Base-by-base conservation (phyloP, 2,113 vertebrate genomes). In the Bubo scandiacus region DNA sequence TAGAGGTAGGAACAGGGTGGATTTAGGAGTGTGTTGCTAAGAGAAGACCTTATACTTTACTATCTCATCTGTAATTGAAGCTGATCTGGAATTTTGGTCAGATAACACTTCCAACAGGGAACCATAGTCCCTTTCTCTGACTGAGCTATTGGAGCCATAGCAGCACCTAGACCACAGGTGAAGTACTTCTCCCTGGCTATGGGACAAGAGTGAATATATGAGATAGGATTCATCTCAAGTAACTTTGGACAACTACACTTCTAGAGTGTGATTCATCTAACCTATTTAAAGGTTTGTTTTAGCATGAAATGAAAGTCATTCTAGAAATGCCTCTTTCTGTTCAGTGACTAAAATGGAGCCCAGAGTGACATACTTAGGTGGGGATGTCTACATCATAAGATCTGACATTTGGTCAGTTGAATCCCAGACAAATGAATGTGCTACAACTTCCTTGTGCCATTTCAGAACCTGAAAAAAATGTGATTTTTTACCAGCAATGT, bases 1-100 rank as follows among this genome's bases (percentile, higher is more conserved):
- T 2, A 34, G 6, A 23, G 6, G 15, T 9, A 85, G 51, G n/a
- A 73, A n/a, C 0, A 6, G 5, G n/a, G 32, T 30, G 7, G 19
- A 18, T 88, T 87, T 77, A 42, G 27, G 36, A 79, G 32, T 20
- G 32, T 55, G 83, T 90, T 77, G 11, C 32, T 49, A 62, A 55
- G 32, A 90, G 47, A 47, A 61, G 13, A 62, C 58, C 47, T 68
- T 61, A 30, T 65, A 51, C 25, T 87, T 85, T 36, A 63, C 22
- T 34, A 16, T 78, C 80, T 95, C 47, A 81, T 66, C 52, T 71
- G 30, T 68, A 78, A 75, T 47, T 81, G 54, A 40, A 85, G 61
- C 30, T 68, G 57, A 59, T 79, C 59, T 79, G 43, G 16, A 88
- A 84, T 86, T 93, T 82, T 58, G n/a, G 52, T 81, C 43, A 80